Conservation (phyloP, 2,113 vertebrate genomes). For the Coturnix japonica region DNA sequence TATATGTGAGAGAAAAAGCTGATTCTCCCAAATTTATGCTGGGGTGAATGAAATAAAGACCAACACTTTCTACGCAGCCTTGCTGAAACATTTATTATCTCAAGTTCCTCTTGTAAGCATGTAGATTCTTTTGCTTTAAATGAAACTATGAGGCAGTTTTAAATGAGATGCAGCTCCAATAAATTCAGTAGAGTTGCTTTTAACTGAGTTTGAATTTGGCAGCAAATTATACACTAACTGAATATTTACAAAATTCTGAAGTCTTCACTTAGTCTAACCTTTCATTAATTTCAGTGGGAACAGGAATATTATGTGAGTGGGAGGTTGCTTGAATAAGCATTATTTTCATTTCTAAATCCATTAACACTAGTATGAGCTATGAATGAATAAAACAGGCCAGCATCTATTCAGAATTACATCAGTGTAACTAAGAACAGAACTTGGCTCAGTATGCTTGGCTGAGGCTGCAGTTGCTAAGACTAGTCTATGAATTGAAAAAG, state of each 20-base stretch:
- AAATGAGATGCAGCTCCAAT: neutral
- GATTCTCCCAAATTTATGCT: neutral
- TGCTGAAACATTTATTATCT: neutral
- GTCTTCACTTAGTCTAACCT: neutral
- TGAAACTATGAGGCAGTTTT: neutral
- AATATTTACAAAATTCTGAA: neutral
- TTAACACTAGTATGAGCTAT: neutral
- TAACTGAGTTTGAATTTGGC: neutral
- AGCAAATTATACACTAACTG: neutral
- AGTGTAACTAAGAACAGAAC: slow-evolving; percentile 22
- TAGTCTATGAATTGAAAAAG: neutral
- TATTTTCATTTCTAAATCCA: neutral
- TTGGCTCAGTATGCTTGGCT: neutral
- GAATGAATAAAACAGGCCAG: slow-evolving; percentile 5
- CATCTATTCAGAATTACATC: neutral
- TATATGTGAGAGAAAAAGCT: neutral
- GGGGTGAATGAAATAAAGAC: neutral
- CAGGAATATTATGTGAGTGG: neutral
- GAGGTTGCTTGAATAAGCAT: neutral
- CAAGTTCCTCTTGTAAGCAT: neutral
- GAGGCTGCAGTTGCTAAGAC: neutral
- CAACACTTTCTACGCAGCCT: neutral
- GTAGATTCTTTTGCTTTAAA: neutral
- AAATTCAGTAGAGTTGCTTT: neutral
- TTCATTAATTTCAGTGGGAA: neutral